Conservation (phyloP, 2,797 vertebrate genomes). For the Oophaga sylvatica region DNA sequence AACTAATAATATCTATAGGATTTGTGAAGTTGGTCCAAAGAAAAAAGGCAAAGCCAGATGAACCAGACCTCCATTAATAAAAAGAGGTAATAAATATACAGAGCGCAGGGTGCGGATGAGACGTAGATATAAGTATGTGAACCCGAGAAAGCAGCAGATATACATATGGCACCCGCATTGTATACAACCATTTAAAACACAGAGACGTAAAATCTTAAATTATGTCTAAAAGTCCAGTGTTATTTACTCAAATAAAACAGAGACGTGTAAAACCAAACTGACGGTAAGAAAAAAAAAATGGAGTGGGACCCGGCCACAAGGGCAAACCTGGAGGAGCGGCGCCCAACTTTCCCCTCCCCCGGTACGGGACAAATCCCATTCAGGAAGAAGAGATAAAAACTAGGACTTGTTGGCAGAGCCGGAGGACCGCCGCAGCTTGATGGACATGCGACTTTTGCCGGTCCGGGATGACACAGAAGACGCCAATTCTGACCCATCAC, state of each 20-base stretch:
- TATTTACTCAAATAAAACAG: slow-evolving; percentile 71
- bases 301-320: slow-evolving; percentile 34
- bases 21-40: slow-evolving; percentile 36
- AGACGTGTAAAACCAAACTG: slow-evolving; percentile 63
- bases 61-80: slow-evolving; percentile 1
- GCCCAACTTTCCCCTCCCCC: slow-evolving; percentile 1
- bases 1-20: background rate
- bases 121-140: slow-evolving; percentile 29
- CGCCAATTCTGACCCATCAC: slow-evolving; percentile 87
- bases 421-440: slow-evolving; percentile 96
- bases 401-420: slow-evolving; percentile 97
- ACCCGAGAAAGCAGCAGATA: slow-evolving; percentile 57
- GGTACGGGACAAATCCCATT: slow-evolving; percentile 27
- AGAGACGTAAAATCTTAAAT: slow-evolving; percentile 70
- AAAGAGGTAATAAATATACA: slow-evolving; percentile 52
- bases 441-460: slow-evolving; percentile 98
- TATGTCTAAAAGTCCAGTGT: slow-evolving; percentile 76
- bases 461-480: slow-evolving; percentile 97
- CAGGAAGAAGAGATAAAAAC: slow-evolving; percentile 56
- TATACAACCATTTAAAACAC: slow-evolving; percentile 63
- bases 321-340: slow-evolving; percentile 22
- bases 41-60: slow-evolving; percentile 5
- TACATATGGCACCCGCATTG: slow-evolving; percentile 65
- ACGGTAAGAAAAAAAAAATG: slow-evolving; percentile 31
- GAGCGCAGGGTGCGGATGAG: slow-evolving; percentile 3